Evolutionary conservation across 2,888 invertebrate species (phyloP), one percentile per base, ranked within the genome.

Genomic region (Danaus chrysippus): DNA sequence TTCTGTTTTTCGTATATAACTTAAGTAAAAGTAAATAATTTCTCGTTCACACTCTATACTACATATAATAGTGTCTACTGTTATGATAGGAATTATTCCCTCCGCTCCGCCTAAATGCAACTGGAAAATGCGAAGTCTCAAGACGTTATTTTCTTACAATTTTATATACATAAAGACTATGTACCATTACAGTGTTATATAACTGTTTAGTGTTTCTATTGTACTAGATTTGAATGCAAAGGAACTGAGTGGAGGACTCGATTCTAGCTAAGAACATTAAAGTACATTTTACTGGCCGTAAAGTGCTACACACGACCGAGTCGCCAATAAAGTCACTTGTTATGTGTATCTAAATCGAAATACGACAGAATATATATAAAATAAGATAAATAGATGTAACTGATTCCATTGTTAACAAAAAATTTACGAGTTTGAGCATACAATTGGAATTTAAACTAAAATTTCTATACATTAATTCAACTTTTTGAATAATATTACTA

Each of bases 271-370:
- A 64, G 65, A 65, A 66, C 67, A 68, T 70, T 71, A 68, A 68
- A 69, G 67, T 71, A 66, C 69, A 68, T 68, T 72, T 72, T 72
- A 73, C 65, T 68, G 68, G 64, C 68, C 70, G 68, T 72, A 73
- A 73, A 70, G 63, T 65, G 68, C 62, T 62, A 62, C 63, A 71
- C 65, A 67, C 67, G 69, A 68, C 63, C 68, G 65, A 61, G 60
- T 69, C 60, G 66, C 67, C 66, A 63, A 69, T 65, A 67, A 68
- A 71, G 63, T 70, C 68, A 63, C 67, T 69, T 41, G 52, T 61
- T 44, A 63, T 59, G 66, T 59, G 59, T 59, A 59, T 68, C 56
- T 62, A 64, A 62, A 62, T 68, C 66, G 64, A 61, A 66, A 43
- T 52, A 52, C 52, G 42, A 58, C 42, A 49, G 54, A n/a, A 54